Percentiles rank a stretch among this genome's conserved stretches.
phyloP scores from a whole-genome alignment of 2,797 vertebrate species.

The Notamacropus eugenii region DNA sequence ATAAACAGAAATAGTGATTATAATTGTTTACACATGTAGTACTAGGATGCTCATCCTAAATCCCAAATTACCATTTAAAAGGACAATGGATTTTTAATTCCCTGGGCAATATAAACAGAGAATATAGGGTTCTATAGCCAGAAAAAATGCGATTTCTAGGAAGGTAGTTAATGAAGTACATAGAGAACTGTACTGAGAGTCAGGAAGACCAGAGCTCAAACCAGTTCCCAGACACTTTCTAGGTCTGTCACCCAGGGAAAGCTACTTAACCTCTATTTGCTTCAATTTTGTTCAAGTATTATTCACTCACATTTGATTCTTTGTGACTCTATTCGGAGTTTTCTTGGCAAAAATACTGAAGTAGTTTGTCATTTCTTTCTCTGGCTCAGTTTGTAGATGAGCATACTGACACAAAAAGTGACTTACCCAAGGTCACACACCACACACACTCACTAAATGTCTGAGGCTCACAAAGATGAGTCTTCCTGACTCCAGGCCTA shows the following conservation, averaged over 20 bases:
- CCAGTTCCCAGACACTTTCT: background rate
- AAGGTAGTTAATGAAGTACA: background rate
- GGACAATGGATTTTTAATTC: background rate
- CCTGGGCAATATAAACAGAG: background rate
- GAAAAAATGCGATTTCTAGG: background rate
- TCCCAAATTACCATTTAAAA: background rate
- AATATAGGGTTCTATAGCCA: background rate
- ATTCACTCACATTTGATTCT: background rate
- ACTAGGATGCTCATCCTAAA: background rate
- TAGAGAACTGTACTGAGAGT: background rate
- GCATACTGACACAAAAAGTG: background rate
- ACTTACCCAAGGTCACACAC: background rate
- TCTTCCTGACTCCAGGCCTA: too few species aligned
- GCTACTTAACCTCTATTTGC: background rate
- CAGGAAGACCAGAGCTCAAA: background rate
- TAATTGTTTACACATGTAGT: background rate
- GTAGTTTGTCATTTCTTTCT: background rate
- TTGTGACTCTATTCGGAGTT: background rate
- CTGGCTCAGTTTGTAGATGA: background rate
- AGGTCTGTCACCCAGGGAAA: background rate
- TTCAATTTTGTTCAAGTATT: background rate
- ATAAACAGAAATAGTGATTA: background rate
- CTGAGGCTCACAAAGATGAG: too few species aligned
- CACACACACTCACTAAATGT: too few species aligned
- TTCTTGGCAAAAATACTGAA: background rate